Conservation (phyloP, 2,797 vertebrate species). For the Siniperca obscura region DNA sequence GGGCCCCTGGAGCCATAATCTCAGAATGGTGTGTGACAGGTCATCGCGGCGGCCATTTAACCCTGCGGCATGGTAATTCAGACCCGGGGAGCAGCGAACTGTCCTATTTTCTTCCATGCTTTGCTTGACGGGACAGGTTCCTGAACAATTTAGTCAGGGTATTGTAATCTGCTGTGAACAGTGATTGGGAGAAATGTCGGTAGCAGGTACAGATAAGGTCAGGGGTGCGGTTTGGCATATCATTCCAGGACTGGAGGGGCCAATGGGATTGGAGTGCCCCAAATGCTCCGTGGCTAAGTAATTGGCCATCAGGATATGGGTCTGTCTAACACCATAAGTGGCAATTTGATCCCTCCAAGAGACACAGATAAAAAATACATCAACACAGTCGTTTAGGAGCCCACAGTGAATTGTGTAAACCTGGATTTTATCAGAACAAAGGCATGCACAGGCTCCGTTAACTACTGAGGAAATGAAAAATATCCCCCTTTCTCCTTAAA, state of each 20-base stretch:
- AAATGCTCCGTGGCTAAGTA: slow-evolving; percentile 59
- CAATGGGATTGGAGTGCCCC: slow-evolving; percentile 56
- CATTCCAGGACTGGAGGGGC: slow-evolving; percentile 49
- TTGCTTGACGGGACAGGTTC: slow-evolving; percentile 64
- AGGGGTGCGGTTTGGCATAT: slow-evolving; percentile 64
- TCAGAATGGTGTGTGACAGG: slow-evolving; percentile 71
- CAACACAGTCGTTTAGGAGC: slow-evolving; percentile 8
- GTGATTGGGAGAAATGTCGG: slow-evolving; percentile 49
- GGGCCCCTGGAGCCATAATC: slow-evolving; percentile 64
- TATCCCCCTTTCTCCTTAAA: slow-evolving; percentile 45
- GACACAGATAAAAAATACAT: slow-evolving; percentile 13
- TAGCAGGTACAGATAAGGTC: slow-evolving; percentile 59
- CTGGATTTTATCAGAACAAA: slow-evolving; percentile 54
- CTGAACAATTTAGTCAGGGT: slow-evolving; percentile 62
- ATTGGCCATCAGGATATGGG: slow-evolving; percentile 62
- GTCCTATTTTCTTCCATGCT: slow-evolving; percentile 30
- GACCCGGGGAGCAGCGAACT: slow-evolving; percentile 48
- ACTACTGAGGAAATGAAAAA: slow-evolving; percentile 71
- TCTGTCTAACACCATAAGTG: slow-evolving; percentile 44
- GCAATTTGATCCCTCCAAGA: slow-evolving; percentile 37
- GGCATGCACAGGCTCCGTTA: slow-evolving; percentile 33
- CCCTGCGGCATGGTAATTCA: slow-evolving; percentile 67
- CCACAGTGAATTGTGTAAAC: slow-evolving; percentile 8
- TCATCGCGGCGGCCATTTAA: slow-evolving; percentile 64
- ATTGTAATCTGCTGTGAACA: slow-evolving; percentile 60